Base-by-base conservation (phyloP, 2,888 invertebrate species). In the Carcina quercana region DNA sequence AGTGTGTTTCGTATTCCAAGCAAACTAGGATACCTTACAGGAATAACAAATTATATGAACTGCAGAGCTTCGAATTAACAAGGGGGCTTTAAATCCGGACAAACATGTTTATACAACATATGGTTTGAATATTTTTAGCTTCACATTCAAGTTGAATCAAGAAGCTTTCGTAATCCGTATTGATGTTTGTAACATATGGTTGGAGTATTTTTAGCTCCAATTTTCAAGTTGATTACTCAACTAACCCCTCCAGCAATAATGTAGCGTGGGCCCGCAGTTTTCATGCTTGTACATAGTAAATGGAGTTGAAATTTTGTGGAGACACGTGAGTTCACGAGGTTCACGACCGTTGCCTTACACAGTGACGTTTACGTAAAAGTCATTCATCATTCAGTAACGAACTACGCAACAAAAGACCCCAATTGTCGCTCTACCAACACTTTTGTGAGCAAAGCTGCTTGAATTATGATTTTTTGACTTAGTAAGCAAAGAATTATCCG, bases 281-380 rank as follows among this genome's bases (percentile, higher is more conserved):
- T 70, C 64, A 75, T 64, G 75, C 76, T 75, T 64, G 72, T 72
- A 67, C 54, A 42, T 50, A 50, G 48, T 57, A 59, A 70, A 73
- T 71, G 62, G 65, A 59, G 57, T 61, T 48, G 51, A 59, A 68
- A 68, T 69, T 70, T 71, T 55, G 65, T 58, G 50, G 63, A 64
- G 65, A 69, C 61, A 62, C 66, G 64, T 65, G 68, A 63, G 67
- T 70, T 71, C 74, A 68, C 68, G 66, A 50, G 43, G 50, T 47
- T 50, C 65, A 66, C 68, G 68, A 60, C 54, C 53, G 42, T 42
- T 40, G 42, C 41, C 41, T 42, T 44, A 40, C 40, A 38, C 24
- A 34, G 42, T 38, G 47, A 44, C 43, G 40, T 40, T 48, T 42
- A 37, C 40, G 42, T 41, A 47, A 51, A 61, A 53, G 49, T 57